A percentile compares a stretch with the other conserved stretches of the same genome.
These are phyloP conservation scores for Elysia crispata DNA, from an alignment of 2,888 invertebrate species.

Conservation along the genomic window DNA sequence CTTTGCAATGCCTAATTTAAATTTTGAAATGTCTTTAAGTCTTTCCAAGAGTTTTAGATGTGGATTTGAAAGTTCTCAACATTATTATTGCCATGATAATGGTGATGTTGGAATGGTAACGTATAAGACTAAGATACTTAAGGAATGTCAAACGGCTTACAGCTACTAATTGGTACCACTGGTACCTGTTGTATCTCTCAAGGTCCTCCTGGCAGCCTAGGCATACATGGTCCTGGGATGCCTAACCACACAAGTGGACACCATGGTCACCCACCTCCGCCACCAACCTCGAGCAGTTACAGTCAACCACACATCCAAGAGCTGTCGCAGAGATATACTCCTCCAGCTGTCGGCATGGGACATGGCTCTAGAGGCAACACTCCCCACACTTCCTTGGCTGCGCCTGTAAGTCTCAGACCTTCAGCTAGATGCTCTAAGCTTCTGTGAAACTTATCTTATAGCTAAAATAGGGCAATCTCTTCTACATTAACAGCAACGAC, in stretches of 20 bases:
- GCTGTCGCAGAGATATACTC: conserved; percentile 40
- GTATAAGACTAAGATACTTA: too few relatives aligned
- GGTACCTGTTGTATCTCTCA: neutral
- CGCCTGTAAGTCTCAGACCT: conserved; percentile 36
- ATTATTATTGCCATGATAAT: neutral
- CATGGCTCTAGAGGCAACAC: conserved; percentile 39
- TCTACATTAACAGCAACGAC: too few relatives aligned
- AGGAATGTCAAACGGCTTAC: too few relatives aligned
- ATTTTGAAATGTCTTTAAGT: too few relatives aligned
- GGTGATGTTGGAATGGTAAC: neutral
- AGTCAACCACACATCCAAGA: conserved; percentile 38
- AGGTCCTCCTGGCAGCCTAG: conserved; percentile 56
- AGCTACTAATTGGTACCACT: too few relatives aligned
- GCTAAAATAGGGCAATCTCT: too few relatives aligned
- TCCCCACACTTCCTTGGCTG: conserved; percentile 36
- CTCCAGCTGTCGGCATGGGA: conserved; percentile 30
- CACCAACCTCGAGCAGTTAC: conserved; percentile 17
- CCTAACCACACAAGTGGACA: conserved; percentile 47
- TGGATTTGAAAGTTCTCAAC: neutral
- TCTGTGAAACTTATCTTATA: too few relatives aligned
- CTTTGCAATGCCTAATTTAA: too few relatives aligned
- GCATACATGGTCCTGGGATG: conserved; percentile 49
- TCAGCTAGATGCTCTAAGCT: too few relatives aligned
- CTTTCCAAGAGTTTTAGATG: neutral
- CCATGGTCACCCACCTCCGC: conserved; percentile 5